phyloP scores from a whole-genome alignment of 2,113 vertebrate species.

The Grantiella picta region DNA sequence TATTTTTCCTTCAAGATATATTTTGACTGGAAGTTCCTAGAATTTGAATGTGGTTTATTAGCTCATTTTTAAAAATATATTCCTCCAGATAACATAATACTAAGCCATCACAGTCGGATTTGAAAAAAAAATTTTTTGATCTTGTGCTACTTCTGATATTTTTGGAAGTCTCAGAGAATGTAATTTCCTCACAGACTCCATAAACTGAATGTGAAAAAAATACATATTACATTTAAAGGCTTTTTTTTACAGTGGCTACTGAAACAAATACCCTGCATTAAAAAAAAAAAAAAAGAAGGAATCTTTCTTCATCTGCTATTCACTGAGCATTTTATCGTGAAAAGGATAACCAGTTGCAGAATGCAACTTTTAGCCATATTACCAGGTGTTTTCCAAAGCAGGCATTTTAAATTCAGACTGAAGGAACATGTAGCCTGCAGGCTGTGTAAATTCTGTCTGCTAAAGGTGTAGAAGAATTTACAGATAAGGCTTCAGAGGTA shows the following conservation, averaged over 20 bases:
- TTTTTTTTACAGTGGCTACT: background rate
- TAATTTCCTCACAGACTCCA: background rate
- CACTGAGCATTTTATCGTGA: background rate
- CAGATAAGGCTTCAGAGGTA: background rate
- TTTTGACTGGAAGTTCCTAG: background rate
- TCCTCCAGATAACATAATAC: background rate
- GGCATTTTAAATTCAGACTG: background rate
- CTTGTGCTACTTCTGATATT: background rate
- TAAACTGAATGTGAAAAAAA: background rate
- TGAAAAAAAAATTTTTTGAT: background rate
- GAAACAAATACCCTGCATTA: background rate
- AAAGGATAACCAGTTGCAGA: background rate
- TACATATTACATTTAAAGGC: rapidly evolving
- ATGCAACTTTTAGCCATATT: background rate
- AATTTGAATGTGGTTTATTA: background rate
- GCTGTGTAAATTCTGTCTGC: background rate
- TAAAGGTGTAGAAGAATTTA: background rate
- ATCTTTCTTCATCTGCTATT: background rate
- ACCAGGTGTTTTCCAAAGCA: background rate
- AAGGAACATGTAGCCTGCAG: rapidly evolving
- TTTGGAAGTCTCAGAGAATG: background rate
- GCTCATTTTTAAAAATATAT: background rate
- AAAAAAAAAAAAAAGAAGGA: background rate
- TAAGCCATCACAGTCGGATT: background rate
- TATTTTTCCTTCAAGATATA: background rate